These are phyloP conservation scores for Ataeniobius toweri DNA, from an alignment of 2,797 vertebrate species.

Conservation along the genomic window DNA sequence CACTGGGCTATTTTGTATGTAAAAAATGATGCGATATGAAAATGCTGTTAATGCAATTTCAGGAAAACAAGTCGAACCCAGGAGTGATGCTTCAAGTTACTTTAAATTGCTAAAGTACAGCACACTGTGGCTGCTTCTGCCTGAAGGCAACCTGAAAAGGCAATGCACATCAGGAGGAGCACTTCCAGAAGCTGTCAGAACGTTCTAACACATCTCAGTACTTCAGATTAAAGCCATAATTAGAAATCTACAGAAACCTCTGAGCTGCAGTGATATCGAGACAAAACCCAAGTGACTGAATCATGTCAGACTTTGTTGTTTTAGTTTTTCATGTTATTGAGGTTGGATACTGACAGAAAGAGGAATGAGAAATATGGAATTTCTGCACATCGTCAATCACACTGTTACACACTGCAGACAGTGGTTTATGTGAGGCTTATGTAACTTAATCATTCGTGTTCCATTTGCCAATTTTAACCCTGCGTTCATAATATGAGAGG, in stretches of 20 bases:
- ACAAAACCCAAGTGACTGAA: slow-evolving; percentile 17
- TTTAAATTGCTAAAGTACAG: not conserved
- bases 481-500: not conserved
- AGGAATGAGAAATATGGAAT: slow-evolving; percentile 21
- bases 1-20: not conserved
- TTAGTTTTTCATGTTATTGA: slow-evolving; percentile 24
- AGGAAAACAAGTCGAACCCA: not conserved
- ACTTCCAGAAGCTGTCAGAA: slow-evolving; percentile 13
- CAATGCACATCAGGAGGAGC: slow-evolving; percentile 1
- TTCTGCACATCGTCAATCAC: slow-evolving; percentile 37
- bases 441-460: slow-evolving; percentile 20
- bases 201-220: slow-evolving; percentile 9
- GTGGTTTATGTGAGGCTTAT: slow-evolving; percentile 51
- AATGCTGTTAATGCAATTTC: not conserved
- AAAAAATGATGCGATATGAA: not conserved
- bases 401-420: slow-evolving; percentile 47
- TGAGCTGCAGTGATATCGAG: slow-evolving; percentile 14
- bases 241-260: slow-evolving; percentile 15
- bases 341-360: slow-evolving; percentile 18
- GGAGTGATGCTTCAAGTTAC: not conserved
- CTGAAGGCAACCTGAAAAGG: slow-evolving; percentile 2
- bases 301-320: slow-evolving; percentile 15
- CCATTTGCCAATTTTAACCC: slow-evolving; percentile 4
- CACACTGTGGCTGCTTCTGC: not conserved
- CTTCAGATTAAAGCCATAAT: slow-evolving; percentile 7